A percentile compares a stretch with the other conserved stretches of the same genome.
Evolutionary conservation across 2,797 vertebrate species (phyloP).

Genomic region (Sebastes melanostomus): DNA sequence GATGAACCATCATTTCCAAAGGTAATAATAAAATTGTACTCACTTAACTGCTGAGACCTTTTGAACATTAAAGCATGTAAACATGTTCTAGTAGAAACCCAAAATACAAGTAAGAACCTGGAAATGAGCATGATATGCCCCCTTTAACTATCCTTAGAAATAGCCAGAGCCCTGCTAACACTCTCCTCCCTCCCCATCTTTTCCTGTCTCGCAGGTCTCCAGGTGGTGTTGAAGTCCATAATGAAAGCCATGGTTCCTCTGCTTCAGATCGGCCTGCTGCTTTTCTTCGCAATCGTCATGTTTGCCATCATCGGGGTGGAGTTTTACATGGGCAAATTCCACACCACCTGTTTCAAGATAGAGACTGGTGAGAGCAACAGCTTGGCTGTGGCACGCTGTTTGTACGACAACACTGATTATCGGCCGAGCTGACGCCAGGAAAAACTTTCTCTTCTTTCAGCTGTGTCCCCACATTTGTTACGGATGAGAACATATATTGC

Average conservation of each 20-base stretch:
- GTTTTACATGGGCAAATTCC: conserved; percentile 99
- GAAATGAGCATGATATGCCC: fast-evolving
- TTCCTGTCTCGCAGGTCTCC: conserved; percentile 83
- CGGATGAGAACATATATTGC: neutral
- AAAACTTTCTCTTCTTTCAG: neutral
- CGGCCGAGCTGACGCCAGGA: neutral
- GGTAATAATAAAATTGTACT: neutral
- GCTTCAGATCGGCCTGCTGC: conserved; percentile 95
- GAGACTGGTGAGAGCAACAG: conserved; percentile 84
- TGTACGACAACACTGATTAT: conserved; percentile 10
- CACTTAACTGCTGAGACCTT: neutral
- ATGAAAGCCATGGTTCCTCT: conserved; percentile 99
- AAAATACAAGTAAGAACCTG: neutral
- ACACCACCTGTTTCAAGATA: conserved; percentile 89
- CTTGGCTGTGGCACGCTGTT: neutral
- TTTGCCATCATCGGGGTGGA: conserved; percentile 98
- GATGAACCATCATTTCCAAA: neutral
- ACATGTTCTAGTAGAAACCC: too few relatives aligned
- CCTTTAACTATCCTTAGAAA: neutral
- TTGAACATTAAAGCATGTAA: neutral
- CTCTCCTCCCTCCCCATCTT: neutral
- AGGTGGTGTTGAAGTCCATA: conserved; percentile 98
- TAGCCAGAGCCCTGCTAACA: neutral
- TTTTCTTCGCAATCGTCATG: conserved; percentile 99
- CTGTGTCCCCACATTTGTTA: neutral